Evolutionary conservation across 35 echinoderm and acorn worm species (phyloP), one percentile per base, ranked within the genome.

Genomic region (Apostichopus japonicus): DNA sequence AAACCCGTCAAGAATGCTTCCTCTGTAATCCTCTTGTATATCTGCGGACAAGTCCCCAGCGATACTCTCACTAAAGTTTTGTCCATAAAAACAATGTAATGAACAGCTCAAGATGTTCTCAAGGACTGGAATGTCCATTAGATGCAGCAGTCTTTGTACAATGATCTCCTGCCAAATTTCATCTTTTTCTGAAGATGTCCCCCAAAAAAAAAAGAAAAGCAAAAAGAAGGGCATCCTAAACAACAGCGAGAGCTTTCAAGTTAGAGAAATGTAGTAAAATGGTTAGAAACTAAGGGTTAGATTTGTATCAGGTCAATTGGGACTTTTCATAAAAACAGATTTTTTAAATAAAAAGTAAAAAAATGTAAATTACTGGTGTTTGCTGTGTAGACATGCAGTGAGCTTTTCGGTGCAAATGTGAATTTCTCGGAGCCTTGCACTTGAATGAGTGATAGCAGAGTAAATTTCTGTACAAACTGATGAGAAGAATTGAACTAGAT

Each of bases 121-220:
- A 53, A 98, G 91, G n/a, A 94, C 24, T 51, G 97, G 93, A 16
- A 98, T 56, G 4, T 98, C 97, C 67, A 98, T 91, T 22, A 98
- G 79, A 25, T 94, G 86, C 51, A 98, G 92, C 65, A 98, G 70
- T 90, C 95, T 96, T 86, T 96, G 92, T n/a, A 98, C 86, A 24
- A 93, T 96, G 10, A 91, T 67, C 72, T 98, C 94, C 67, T 91
- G 92, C 97, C 97, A 98, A 33, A 98, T 96, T 54, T 92, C 86
- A 79, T 90, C 93, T 67, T 86, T 83, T 25, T 94, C 97, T 98
- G 56, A 72, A 92, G 33, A 44, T 44, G 0, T 44, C 33, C 33
- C 33, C 33, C 33, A 3, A 44, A 44, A 6, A 44, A 44, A 6
- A 23, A 61, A 90, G 1, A 88, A 24, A 5, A 86, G 57, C 24